Evolutionary conservation across 2,797 vertebrate species (phyloP).

Genomic region (Carapus acus): DNA sequence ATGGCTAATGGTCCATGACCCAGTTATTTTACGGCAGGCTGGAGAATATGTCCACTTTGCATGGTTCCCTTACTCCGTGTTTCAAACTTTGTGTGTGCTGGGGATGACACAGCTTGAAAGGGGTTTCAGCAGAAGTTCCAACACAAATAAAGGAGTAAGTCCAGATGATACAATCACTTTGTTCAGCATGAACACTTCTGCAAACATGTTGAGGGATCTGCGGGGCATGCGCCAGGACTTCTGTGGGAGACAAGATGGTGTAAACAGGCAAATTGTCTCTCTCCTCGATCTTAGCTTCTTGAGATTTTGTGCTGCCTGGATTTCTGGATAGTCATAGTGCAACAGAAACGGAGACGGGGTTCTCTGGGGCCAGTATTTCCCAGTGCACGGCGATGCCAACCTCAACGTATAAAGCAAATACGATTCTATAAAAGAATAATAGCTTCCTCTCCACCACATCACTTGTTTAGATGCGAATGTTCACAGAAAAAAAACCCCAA

Average conservation of each 20-base stretch:
- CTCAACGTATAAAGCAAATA: slow-evolving; percentile 48
- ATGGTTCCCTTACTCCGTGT: slow-evolving; percentile 70
- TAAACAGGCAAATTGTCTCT: slow-evolving; percentile 65
- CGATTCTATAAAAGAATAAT: slow-evolving; percentile 33
- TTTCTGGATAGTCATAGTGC: slow-evolving; percentile 55
- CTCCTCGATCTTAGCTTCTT: slow-evolving; percentile 50
- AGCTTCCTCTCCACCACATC: slow-evolving; percentile 9
- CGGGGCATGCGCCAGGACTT: slow-evolving; percentile 46
- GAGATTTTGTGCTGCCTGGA: slow-evolving; percentile 64
- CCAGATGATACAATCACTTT: slow-evolving; percentile 72
- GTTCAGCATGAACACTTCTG: slow-evolving; percentile 67
- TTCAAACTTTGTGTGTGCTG: slow-evolving; percentile 64
- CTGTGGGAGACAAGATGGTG: slow-evolving; percentile 60
- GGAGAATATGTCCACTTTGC: slow-evolving; percentile 72
- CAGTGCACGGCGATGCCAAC: slow-evolving; percentile 42
- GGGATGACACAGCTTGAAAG: slow-evolving; percentile 65
- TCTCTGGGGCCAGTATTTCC: slow-evolving; percentile 39
- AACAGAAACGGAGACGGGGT: slow-evolving; percentile 43
- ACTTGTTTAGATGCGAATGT: neutral
- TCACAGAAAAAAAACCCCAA: neutral
- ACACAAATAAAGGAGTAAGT: slow-evolving; percentile 62
- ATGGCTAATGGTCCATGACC: slow-evolving; percentile 70
- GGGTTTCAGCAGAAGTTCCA: slow-evolving; percentile 55
- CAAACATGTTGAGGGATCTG: slow-evolving; percentile 55
- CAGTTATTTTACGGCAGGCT: slow-evolving; percentile 72